Conservation (phyloP, 2,113 vertebrate genomes). For the Strix aluco region DNA sequence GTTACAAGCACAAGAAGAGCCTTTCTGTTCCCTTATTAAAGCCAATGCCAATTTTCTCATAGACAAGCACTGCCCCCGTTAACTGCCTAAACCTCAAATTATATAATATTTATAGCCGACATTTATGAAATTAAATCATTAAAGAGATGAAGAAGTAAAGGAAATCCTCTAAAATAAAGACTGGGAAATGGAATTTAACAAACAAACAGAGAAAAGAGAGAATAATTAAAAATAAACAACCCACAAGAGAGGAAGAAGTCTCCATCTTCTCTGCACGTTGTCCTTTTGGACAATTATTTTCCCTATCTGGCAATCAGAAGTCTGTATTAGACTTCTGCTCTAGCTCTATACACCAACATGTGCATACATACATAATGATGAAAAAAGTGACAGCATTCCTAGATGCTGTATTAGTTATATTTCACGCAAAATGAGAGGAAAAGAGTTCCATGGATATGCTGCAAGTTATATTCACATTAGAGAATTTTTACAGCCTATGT, state of each 20-base stretch:
- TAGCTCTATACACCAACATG: not conserved
- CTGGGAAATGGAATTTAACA: not conserved
- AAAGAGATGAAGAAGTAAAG: not conserved
- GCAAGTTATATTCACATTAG: not conserved
- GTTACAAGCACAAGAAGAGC: not conserved
- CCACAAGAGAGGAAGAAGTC: not conserved
- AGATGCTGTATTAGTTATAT: not conserved
- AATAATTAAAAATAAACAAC: not conserved
- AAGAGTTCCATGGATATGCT: not conserved
- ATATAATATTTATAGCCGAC: not conserved
- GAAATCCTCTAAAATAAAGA: not conserved
- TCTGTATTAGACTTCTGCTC: not conserved
- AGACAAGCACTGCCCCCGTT: not conserved
- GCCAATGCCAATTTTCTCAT: not conserved
- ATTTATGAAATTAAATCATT: not conserved
- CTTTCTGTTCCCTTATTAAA: not conserved
- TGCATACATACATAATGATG: not conserved
- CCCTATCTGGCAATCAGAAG: not conserved
- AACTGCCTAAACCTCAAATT: not conserved
- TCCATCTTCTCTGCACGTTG: not conserved
- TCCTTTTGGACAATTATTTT: not conserved
- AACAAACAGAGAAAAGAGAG: not conserved
- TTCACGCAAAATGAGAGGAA: not conserved
- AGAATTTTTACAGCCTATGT: not conserved
- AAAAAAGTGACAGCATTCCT: not conserved